A percentile compares a stretch with the other conserved stretches of the same genome.
phyloP scores from a whole-genome alignment of 2,888 invertebrate genomes.

The Agelastica alni region DNA sequence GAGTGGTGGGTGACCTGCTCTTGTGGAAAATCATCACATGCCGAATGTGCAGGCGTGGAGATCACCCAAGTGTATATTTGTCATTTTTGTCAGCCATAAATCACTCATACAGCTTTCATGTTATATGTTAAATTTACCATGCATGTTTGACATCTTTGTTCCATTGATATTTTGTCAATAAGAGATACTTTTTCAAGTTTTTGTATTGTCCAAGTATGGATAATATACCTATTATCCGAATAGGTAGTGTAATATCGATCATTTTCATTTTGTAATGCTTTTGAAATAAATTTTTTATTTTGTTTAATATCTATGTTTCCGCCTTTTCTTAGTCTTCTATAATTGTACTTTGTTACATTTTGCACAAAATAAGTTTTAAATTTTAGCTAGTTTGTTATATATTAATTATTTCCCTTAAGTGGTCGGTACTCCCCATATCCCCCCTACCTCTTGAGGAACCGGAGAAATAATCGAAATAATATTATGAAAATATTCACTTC shows the following conservation, averaged over 20 bases:
- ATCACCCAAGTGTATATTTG: slow-evolving; percentile 12
- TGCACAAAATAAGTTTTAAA: too few species aligned
- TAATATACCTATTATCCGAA: too few species aligned
- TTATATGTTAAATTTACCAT: too few species aligned
- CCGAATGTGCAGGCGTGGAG: slow-evolving; percentile 14
- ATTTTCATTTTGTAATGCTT: slow-evolving; percentile 4
- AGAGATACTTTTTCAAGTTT: slow-evolving; percentile 3
- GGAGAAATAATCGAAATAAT: too few species aligned
- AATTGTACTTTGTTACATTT: too few species aligned
- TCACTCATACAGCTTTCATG: slow-evolving; percentile 5
- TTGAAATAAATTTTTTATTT: slow-evolving; percentile 3
- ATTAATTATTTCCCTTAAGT: slow-evolving; percentile 7
- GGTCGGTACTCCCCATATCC: background rate
- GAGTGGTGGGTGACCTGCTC: background rate
- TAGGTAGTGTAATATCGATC: too few species aligned
- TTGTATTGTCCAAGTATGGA: background rate
- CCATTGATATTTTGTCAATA: slow-evolving; percentile 7
- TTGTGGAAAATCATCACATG: slow-evolving; percentile 15
- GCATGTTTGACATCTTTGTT: slow-evolving; percentile 8
- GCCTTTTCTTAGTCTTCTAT: too few species aligned
- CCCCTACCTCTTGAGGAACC: too few species aligned
- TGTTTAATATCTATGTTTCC: too few species aligned
- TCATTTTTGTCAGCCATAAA: slow-evolving; percentile 13
- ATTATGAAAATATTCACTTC: too few species aligned
- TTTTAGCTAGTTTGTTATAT: slow-evolving; percentile 2